Evolutionary conservation across 2,113 vertebrate genomes (phyloP).

Genomic region (Stigmatopora nigra): DNA sequence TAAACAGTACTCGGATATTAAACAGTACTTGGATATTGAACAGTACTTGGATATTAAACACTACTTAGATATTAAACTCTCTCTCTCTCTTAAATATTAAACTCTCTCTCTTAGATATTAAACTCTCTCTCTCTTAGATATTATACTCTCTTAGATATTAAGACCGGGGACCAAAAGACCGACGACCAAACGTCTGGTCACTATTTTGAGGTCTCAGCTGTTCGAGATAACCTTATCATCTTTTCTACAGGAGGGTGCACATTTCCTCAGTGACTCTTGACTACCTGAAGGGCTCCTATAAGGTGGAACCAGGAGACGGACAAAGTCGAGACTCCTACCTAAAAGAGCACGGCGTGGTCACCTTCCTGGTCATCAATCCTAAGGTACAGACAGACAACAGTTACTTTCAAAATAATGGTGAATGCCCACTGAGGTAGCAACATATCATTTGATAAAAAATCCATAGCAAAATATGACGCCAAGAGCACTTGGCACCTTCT

Average conservation of each 20-base stretch:
- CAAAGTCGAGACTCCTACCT: slow-evolving; percentile 88
- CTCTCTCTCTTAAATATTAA: too few relatives aligned
- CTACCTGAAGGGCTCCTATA: slow-evolving; percentile 90
- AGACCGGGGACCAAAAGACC: too few relatives aligned
- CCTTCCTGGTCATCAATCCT: slow-evolving; percentile 95
- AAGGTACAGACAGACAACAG: slow-evolving; percentile 73
- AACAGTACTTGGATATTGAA: too few relatives aligned
- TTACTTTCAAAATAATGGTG: background rate
- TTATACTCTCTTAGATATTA: too few relatives aligned
- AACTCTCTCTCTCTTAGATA: too few relatives aligned
- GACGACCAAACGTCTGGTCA: too few relatives aligned
- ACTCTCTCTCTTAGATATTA: too few relatives aligned
- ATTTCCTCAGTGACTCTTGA: slow-evolving; percentile 93
- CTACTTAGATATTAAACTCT: too few relatives aligned
- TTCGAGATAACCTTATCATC: background rate
- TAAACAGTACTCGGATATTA: too few relatives aligned
- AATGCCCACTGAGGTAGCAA: background rate
- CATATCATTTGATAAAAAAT: background rate
- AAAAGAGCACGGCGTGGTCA: slow-evolving; percentile 87
- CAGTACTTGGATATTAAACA: too few relatives aligned
- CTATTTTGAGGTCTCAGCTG: too few relatives aligned
- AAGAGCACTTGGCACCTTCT: background rate
- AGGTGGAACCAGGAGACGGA: slow-evolving; percentile 89
- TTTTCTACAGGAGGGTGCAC: slow-evolving; percentile 84
- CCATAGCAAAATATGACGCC: background rate